Conservation (phyloP, 2,888 invertebrate genomes). For the Homarus gammarus region DNA sequence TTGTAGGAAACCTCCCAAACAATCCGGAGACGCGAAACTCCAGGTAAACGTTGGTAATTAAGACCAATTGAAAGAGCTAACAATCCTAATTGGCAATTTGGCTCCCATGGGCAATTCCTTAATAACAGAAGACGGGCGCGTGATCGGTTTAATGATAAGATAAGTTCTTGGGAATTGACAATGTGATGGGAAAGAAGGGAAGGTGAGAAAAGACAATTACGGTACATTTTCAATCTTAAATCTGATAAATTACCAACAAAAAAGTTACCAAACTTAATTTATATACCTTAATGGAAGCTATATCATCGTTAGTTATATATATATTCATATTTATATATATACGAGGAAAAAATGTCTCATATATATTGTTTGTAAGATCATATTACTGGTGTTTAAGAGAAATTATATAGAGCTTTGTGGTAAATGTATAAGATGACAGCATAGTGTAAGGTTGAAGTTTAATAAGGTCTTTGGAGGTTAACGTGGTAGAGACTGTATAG, state of each 20-base stretch:
- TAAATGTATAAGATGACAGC: too few species aligned
- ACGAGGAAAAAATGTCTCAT: too few species aligned
- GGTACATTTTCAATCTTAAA: neutral
- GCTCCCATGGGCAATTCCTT: constrained; percentile 57
- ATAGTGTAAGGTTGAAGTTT: too few species aligned
- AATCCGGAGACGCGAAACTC: constrained; percentile 18
- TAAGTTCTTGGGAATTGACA: constrained; percentile 41
- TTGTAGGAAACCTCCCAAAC: constrained; percentile 17
- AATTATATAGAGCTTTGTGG: too few species aligned
- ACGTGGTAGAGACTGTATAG: too few species aligned
- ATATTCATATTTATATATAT: constrained; percentile 28
- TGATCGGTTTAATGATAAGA: constrained; percentile 53
- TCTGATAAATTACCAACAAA: too few species aligned
- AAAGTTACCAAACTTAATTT: too few species aligned
- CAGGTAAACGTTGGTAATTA: constrained; percentile 58
- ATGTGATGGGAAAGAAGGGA: constrained; percentile 27
- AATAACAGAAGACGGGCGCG: constrained; percentile 45
- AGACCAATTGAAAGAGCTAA: constrained; percentile 64
- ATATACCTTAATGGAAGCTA: too few species aligned
- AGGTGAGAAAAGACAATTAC: constrained; percentile 26
- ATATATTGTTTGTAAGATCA: too few species aligned
- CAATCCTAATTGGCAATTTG: constrained; percentile 64
- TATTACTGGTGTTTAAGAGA: too few species aligned
- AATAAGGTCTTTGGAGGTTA: too few species aligned
- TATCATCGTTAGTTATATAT: constrained; percentile 6